These are phyloP conservation scores for Apogon talboti DNA, from an alignment of 2,797 vertebrate species.

Conservation along the genomic window DNA sequence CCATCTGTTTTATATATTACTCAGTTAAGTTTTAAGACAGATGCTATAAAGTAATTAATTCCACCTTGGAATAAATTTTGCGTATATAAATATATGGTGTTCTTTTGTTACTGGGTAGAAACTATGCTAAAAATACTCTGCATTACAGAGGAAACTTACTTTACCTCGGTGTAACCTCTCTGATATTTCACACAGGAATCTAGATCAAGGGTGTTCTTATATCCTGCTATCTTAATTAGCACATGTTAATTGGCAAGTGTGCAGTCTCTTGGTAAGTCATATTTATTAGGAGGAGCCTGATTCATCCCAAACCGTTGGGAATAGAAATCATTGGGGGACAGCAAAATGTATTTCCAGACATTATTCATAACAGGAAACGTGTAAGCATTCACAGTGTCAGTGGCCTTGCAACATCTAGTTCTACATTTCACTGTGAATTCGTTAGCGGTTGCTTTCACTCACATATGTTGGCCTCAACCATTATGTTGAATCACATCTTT, in stretches of 20 bases:
- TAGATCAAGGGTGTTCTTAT: constrained; percentile 78
- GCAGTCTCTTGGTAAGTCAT: constrained; percentile 72
- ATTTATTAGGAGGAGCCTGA: constrained; percentile 72
- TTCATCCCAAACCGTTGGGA: constrained; percentile 68
- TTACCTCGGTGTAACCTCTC: constrained; percentile 74
- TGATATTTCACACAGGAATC: constrained; percentile 68
- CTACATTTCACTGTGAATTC: constrained; percentile 44
- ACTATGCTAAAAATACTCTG: constrained; percentile 29
- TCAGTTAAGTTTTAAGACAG: constrained; percentile 42
- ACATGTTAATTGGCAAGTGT: constrained; percentile 75
- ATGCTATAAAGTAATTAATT: constrained; percentile 56
- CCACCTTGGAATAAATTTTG: constrained; percentile 16
- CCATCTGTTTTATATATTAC: constrained; percentile 20
- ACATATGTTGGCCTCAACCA: not conserved
- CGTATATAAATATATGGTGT: not conserved
- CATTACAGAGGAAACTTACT: constrained; percentile 36
- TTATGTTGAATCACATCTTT: constrained; percentile 27
- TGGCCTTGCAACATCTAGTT: constrained; percentile 31
- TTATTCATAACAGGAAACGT: constrained; percentile 65
- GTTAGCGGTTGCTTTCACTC: constrained; percentile 23
- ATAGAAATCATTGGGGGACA: constrained; percentile 66
- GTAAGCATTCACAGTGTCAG: constrained; percentile 55
- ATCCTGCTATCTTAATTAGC: constrained; percentile 79
- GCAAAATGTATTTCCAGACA: constrained; percentile 62
- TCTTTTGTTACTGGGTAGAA: constrained; percentile 31